phyloP scores from a whole-genome alignment of 2,113 vertebrate genomes.

The Oncorhynchus gorbuscha region DNA sequence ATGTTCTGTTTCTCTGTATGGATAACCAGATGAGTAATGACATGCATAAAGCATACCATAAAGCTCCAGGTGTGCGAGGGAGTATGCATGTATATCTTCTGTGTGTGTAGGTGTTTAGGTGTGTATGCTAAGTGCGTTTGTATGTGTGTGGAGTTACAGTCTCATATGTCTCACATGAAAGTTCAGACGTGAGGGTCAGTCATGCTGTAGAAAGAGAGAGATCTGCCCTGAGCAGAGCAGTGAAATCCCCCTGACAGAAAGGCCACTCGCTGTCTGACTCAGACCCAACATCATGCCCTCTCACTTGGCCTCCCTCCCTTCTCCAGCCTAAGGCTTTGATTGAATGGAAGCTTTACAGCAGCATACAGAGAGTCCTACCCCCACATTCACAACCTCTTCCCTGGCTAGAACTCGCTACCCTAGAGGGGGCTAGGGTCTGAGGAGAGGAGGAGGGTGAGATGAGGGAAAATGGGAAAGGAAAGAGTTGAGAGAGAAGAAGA shows the following conservation, averaged over 20 bases:
- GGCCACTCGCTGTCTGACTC: constrained; percentile 39
- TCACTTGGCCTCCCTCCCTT: constrained; percentile 25
- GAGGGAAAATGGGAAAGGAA: background rate
- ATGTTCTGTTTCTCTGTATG: background rate
- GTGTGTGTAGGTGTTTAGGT: background rate
- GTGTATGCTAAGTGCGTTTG: background rate
- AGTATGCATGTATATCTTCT: background rate
- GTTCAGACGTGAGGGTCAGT: constrained; percentile 42
- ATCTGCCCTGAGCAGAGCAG: constrained; percentile 20
- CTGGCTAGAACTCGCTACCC: background rate
- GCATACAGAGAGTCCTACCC: background rate
- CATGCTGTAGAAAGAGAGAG: constrained; percentile 7
- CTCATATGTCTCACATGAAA: constrained; percentile 16
- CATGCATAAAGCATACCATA: background rate
- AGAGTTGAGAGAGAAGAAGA: too few species aligned
- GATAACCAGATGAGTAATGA: background rate
- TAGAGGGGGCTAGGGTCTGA: background rate
- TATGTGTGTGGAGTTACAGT: background rate
- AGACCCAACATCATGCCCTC: constrained; percentile 11
- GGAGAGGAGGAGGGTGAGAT: background rate
- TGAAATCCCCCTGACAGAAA: constrained; percentile 26
- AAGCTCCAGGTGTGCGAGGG: background rate
- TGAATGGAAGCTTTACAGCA: constrained; percentile 13
- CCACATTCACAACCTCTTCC: background rate
- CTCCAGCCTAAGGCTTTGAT: background rate